Evolutionary conservation across 2,797 vertebrate species (phyloP).

Genomic region (Platyrinchus mystaceus): DNA sequence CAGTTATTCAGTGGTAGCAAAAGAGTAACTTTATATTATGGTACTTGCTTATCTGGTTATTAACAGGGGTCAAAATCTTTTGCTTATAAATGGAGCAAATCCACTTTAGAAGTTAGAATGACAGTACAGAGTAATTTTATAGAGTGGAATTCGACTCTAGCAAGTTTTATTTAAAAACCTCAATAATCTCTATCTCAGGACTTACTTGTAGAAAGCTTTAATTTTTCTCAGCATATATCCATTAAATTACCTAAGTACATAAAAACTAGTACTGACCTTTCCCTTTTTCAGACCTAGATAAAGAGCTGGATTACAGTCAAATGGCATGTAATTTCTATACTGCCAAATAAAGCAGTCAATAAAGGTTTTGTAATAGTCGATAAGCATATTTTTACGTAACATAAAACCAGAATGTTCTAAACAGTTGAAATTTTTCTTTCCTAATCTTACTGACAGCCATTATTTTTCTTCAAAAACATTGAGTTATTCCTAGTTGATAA

Average conservation of each 20-base stretch:
- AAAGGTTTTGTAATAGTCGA: constrained; percentile 20
- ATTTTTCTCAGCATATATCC: constrained; percentile 1
- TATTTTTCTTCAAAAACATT: neutral
- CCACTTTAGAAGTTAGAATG: neutral
- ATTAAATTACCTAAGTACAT: constrained; percentile 16
- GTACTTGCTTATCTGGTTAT: neutral
- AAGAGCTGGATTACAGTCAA: constrained; percentile 22
- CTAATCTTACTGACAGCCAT: neutral
- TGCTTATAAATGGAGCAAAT: neutral
- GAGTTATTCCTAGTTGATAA: neutral
- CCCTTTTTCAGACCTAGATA: constrained; percentile 8
- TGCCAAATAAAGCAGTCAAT: constrained; percentile 16
- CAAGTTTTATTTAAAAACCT: neutral
- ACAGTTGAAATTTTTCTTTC: neutral
- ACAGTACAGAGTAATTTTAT: neutral
- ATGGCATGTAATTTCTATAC: constrained; percentile 10
- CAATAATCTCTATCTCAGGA: neutral
- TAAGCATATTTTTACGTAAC: constrained; percentile 6
- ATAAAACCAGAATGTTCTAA: neutral
- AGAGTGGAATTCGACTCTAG: neutral
- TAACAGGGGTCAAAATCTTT: neutral
- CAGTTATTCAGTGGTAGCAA: neutral
- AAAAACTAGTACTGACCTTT: neutral
- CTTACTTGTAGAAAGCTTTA: neutral
- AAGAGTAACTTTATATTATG: neutral